Percentiles rank a stretch among this genome's conserved stretches.
phyloP scores from a whole-genome alignment of 1,140 invertebrate genomes.

The Drosophila cardini region DNA sequence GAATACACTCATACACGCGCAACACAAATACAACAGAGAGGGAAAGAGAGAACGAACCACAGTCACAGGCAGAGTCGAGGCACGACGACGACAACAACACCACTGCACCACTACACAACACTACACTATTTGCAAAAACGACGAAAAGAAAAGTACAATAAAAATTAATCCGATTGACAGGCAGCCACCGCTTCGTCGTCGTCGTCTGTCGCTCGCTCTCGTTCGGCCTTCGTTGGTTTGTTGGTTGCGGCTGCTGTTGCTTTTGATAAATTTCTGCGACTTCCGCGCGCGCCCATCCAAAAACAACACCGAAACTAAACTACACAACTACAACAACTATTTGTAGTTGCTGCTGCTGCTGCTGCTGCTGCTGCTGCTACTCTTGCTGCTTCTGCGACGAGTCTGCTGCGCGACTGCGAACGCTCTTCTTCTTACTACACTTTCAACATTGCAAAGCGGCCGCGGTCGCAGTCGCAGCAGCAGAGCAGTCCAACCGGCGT shows the following conservation, averaged over 20 bases:
- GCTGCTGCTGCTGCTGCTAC: conserved; percentile 34
- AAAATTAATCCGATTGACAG: conserved; percentile 74
- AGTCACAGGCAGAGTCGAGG: conserved; percentile 27
- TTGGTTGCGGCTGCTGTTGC: conserved; percentile 35
- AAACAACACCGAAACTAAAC: conserved; percentile 74
- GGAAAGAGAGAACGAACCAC: conserved; percentile 29
- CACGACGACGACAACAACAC: conserved; percentile 45
- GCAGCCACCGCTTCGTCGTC: conserved; percentile 41
- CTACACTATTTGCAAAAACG: conserved; percentile 68
- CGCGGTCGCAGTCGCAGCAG: conserved; percentile 13
- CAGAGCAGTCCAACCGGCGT: conserved; percentile 51
- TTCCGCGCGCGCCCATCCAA: conserved; percentile 68
- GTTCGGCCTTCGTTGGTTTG: conserved; percentile 50
- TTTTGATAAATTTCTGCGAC: conserved; percentile 67
- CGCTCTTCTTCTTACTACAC: conserved; percentile 41
- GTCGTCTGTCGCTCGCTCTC: conserved; percentile 31
- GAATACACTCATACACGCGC: conserved; percentile 31
- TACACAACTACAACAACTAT: conserved; percentile 75
- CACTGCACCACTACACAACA: conserved; percentile 48
- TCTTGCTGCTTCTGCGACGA: conserved; percentile 25
- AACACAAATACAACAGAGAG: conserved; percentile 30
- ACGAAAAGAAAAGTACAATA: conserved; percentile 65
- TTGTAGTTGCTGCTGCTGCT: conserved; percentile 66
- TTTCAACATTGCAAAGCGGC: conserved; percentile 34
- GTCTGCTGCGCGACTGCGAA: conserved; percentile 32